Percentiles rank a stretch among this genome's conserved stretches.
Conservation (phyloP, 2,113 vertebrate genomes). For the Pleuronectes platessa region DNA sequence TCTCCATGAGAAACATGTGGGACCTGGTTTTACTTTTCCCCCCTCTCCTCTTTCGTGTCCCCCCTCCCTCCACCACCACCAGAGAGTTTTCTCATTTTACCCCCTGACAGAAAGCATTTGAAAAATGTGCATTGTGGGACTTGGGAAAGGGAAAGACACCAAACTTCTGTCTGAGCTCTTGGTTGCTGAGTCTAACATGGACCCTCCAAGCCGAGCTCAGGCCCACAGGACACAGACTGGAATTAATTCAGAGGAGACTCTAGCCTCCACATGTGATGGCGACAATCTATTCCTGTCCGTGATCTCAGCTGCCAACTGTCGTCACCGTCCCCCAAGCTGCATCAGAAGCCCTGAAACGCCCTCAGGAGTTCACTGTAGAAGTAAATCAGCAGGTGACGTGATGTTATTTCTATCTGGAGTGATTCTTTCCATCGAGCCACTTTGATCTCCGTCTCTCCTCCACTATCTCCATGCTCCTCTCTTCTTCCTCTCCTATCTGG, state of each 20-base stretch:
- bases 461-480: conserved; percentile 36
- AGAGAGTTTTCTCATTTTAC: conserved; percentile 49
- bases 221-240: background rate
- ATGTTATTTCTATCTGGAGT: conserved; percentile 43
- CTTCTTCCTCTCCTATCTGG: conserved; percentile 26
- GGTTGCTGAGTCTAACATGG: conserved; percentile 31
- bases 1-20: conserved; percentile 56
- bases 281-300: conserved; percentile 63
- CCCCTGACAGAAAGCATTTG: conserved; percentile 56
- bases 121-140: conserved; percentile 70
- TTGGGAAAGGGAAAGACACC: conserved; percentile 43
- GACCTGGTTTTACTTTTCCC: conserved; percentile 19
- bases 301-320: conserved; percentile 68
- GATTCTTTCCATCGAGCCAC: conserved; percentile 8
- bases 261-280: background rate
- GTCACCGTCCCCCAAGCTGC: conserved; percentile 29
- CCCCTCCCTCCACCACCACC: no score
- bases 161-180: conserved; percentile 40
- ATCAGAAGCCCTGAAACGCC: conserved; percentile 48
- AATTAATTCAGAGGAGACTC: conserved; percentile 1
- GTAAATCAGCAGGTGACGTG: conserved; percentile 23
- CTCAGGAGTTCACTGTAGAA: conserved; percentile 41
- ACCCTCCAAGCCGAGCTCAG: conserved; percentile 16
- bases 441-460: conserved; percentile 11
- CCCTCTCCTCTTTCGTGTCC: background rate